phyloP scores from a whole-genome alignment of 2,797 vertebrate genomes.

The Lepilemur ruficaudatus region DNA sequence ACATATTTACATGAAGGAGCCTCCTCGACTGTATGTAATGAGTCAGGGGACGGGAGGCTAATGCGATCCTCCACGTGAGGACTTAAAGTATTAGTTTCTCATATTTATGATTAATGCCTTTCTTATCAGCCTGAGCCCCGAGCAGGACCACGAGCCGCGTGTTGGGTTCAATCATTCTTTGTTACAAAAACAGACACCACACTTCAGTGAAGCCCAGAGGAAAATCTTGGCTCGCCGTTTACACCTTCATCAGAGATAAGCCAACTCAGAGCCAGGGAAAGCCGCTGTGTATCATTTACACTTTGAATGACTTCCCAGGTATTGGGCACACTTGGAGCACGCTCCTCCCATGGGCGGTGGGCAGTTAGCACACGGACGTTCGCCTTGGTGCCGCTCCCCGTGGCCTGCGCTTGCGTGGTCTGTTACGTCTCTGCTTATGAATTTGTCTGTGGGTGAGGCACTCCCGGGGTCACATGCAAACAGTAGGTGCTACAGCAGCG shows the following conservation, averaged over 20 bases:
- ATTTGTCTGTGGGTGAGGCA: background rate
- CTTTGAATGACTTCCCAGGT: constrained; percentile 73
- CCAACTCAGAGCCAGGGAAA: constrained; percentile 54
- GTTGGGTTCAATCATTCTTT: constrained; percentile 82
- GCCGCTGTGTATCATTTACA: constrained; percentile 79
- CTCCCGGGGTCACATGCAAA: too few relatives aligned
- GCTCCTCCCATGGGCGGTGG: constrained; percentile 53
- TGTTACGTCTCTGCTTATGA: too few relatives aligned
- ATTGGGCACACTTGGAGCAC: constrained; percentile 61
- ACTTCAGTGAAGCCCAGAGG: constrained; percentile 75
- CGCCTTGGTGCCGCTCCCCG: background rate
- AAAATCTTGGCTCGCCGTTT: constrained; percentile 71
- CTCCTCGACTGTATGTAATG: constrained; percentile 77
- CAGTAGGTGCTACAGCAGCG: rapidly evolving
- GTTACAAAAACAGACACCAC: constrained; percentile 72
- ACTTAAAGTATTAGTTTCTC: constrained; percentile 87
- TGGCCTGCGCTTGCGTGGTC: rapidly evolving
- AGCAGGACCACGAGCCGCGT: constrained; percentile 78
- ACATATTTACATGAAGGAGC: constrained; percentile 39
- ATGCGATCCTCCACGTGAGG: constrained; percentile 72
- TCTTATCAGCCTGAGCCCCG: constrained; percentile 77
- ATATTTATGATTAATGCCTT: constrained; percentile 85
- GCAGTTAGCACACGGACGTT: constrained; percentile 49
- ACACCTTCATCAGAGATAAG: constrained; percentile 77
- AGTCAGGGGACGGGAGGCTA: constrained; percentile 69